Conservation (phyloP, 1,140 invertebrate genomes). For the Eulimnadia texana region DNA sequence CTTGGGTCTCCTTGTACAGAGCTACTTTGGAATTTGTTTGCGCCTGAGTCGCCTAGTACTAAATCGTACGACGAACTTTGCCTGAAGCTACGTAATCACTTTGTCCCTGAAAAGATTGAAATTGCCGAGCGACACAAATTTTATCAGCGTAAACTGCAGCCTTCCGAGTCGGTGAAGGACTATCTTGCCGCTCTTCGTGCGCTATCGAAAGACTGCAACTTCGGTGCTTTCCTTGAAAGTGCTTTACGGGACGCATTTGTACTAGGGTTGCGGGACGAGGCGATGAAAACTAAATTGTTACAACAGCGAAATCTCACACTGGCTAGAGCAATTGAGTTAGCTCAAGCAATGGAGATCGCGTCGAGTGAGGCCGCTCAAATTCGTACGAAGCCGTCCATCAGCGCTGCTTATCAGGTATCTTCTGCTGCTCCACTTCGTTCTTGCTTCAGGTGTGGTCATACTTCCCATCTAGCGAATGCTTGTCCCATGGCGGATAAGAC, state of each 20-base stretch:
- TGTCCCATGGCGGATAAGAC: slow-evolving; percentile 1
- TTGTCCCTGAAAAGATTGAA: slow-evolving; percentile 9
- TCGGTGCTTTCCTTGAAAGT: slow-evolving; percentile 2
- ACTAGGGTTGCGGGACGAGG: not conserved
- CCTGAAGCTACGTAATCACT: not conserved
- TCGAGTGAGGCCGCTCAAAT: not conserved
- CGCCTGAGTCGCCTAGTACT: not conserved
- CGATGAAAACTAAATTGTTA: slow-evolving; percentile 7
- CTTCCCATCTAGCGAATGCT: not conserved
- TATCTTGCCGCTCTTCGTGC: slow-evolving; percentile 6
- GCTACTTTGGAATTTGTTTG: no score
- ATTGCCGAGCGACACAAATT: slow-evolving; percentile 12
- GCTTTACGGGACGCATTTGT: slow-evolving; percentile 15
- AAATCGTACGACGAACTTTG: slow-evolving; percentile 2
- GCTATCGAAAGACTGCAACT: slow-evolving; percentile 10
- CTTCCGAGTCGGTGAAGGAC: slow-evolving; percentile 3
- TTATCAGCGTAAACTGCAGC: slow-evolving; percentile 4
- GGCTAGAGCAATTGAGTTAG: slow-evolving; percentile 2
- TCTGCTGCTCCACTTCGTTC: not conserved
- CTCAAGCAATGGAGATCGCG: slow-evolving; percentile 6
- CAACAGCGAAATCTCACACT: slow-evolving; percentile 9
- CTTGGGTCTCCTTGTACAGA: no score
- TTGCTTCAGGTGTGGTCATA: slow-evolving; percentile 10
- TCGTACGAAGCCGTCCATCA: not conserved
- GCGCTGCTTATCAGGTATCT: not conserved